Base-by-base conservation (phyloP, 1,140 invertebrate species). In the Drosophila pachea region DNA sequence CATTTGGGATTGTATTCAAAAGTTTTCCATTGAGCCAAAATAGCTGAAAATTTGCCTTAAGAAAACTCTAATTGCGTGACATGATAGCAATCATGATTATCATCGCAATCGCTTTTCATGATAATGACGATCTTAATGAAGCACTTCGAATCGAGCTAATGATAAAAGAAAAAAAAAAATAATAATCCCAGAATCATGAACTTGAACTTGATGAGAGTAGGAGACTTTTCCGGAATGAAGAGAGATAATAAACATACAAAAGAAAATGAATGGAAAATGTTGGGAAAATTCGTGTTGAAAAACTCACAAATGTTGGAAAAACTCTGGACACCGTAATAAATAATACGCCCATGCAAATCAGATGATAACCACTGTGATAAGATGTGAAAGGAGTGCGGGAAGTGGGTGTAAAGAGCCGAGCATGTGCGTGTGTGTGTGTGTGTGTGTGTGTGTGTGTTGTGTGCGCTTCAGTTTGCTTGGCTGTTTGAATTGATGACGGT, bases 401-500 rank as follows among this genome's bases (percentile, higher is more conserved):
- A 2, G 22, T 4, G 40, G 40, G 40, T 12, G 4, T 42, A 12
- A 5, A 4, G 36, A 3, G 36, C n/a, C n/a, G 11, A 14, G 4
- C n/a, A 7, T 5, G 12, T 43, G 40, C 12, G 12, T 43, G 40
- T 14, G 40, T 43, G 31, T 12, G 2, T 16, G 32, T 32, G 47
- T 40, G 47, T 12, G 50, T 7, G 2, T 47, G n/a, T 61, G 22
- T 11, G 36, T 38, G 7, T 14, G 22, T 42, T 32, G 49, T 52
- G 31, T 66, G 58, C 49, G 55, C 14, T 42, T 50, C 52, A 48
- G 54, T 43, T 66, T 59, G 40, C 16, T 54, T 38, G 43, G 16
- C 11, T 69, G 32, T 55, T 43, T 49, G 33, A 68, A 64, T 69
- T 69, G 67, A 69, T 69, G 67, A 64, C 67, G 67, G 45, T 69